Evolutionary conservation across 2,888 invertebrate species (phyloP), one percentile per base, ranked within the genome.

Genomic region (Parascotia fuliginaria): DNA sequence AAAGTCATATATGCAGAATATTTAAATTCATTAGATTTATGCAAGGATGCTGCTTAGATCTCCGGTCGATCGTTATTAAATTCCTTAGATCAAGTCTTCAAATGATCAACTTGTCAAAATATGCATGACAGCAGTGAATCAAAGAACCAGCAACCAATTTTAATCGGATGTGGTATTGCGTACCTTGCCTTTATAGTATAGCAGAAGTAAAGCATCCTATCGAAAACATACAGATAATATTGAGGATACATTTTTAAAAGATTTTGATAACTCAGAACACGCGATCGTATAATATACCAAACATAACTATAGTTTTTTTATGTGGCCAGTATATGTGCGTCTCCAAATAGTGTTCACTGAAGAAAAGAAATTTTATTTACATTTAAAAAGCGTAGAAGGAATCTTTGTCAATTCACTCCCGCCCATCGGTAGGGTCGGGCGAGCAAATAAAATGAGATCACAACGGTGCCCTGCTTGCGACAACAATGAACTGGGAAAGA

Each of bases 401-500:
- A 76, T 77, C 77, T 70, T 75, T 73, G 81, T 79, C 81, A 77
- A 69, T 71, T 69, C 59, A 60, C 57, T 66, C 55, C 60, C 64
- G 66, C 66, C 70, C 74, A 67, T 73, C 67, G 61, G 57, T 42
- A 61, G 70, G 75, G 75, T 66, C 70, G 68, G 65, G 65, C 69
- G 69, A 76, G 66, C 75, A 81, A 84, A 83, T 74, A 79, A 78
- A 80, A 80, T 73, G 77, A 72, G 73, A 76, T 73, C 70, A 70
- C 71, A 66, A 66, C 64, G 55, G 59, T 57, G 37, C 52, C 47
- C 58, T 64, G 67, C 56, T 40, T 56, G 62, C 73, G 73, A 75
- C 79, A 71, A 78, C 75, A 79, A 81, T 75, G 76, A 70, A 75
- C 69, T 62, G 64, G 60, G 72, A 73, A 79, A 75, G 72, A 77